Percentiles rank a stretch among this genome's conserved stretches.
phyloP scores from a whole-genome alignment of 2,113 vertebrate genomes.

The Lepus timidus region DNA sequence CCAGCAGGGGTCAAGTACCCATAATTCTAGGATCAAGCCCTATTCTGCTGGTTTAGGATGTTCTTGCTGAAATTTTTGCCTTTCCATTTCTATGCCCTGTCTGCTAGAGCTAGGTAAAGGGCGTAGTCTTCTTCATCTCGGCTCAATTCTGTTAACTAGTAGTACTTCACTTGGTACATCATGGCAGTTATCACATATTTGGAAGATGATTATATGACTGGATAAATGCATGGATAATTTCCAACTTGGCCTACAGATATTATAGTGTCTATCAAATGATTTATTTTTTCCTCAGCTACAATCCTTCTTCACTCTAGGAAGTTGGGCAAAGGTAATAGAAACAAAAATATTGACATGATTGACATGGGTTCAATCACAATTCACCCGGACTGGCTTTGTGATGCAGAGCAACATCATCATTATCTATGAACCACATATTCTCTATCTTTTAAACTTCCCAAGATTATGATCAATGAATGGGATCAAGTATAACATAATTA shows the following conservation, averaged over 20 bases:
- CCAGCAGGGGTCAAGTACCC: not conserved
- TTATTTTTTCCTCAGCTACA: not conserved
- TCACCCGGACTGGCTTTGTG: not conserved
- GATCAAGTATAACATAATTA: not conserved
- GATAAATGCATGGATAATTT: not conserved
- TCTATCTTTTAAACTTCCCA: slow-evolving; percentile 42
- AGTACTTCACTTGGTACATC: not conserved
- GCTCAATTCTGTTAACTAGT: not conserved
- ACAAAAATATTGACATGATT: not conserved
- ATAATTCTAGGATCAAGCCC: not conserved
- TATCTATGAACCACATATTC: not conserved
- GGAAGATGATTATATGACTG: not conserved
- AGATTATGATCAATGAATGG: slow-evolving; percentile 2
- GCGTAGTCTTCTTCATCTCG: not conserved
- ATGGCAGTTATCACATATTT: not conserved
- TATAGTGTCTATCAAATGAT: not conserved
- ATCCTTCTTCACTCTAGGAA: not conserved
- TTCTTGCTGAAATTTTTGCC: not conserved
- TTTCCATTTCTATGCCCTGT: not conserved
- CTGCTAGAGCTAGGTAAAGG: not conserved
- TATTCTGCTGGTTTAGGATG: not conserved
- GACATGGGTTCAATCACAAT: not conserved
- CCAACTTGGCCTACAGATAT: not conserved
- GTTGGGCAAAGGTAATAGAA: not conserved
- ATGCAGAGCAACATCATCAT: not conserved